Base-by-base conservation (phyloP, 2,113 vertebrate species). In the Pedetes capensis region DNA sequence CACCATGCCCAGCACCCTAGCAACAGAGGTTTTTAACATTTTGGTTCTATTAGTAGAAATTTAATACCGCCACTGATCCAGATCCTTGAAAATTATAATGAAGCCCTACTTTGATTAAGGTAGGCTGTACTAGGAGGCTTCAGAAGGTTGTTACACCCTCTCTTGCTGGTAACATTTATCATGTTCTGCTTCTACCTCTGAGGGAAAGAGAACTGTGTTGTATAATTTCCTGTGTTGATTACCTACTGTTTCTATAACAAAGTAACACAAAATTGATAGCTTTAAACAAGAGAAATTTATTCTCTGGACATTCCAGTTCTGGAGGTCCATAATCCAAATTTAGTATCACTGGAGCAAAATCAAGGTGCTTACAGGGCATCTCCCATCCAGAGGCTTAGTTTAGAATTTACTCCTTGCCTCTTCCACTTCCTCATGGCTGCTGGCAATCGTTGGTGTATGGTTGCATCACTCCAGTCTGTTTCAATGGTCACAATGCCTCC, bases 41-140 rank as follows among this genome's bases (percentile, higher is more conserved):
- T 82, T 72, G 55, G 5, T 25, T 42, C 8, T n/a, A 29, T 22
- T 16, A 37, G 7, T 23, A 37, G 14, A 90, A 64, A 71, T 87
- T 42, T 78, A 42, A 23, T 22, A 61, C 29, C 8, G 5, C 17
- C 57, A 37, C 32, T n/a, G 61, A 5, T 39, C 34, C 17, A 78
- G 69, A 93, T 68, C 1, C 23, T 44, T 25, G 34, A n/a, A n/a
- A n/a, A n/a, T n/a, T n/a, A n/a, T n/a, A n/a, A n/a, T n/a, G n/a
- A n/a, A 75, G 6, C 11, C 27, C 12, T 55, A 59, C 23, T 49
- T 39, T 18, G 14, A 63, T 2, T 29, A 20, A 29, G 23, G 3
- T 57, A 3, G 0, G 20, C 34, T n/a, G 18, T 3, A 39, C 8
- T 3, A 10, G 1, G 23, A 22, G 0, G 2, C 22, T 42, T 80